phyloP scores from a whole-genome alignment of 2,888 invertebrate species.

The Drosophila mimetica region DNA sequence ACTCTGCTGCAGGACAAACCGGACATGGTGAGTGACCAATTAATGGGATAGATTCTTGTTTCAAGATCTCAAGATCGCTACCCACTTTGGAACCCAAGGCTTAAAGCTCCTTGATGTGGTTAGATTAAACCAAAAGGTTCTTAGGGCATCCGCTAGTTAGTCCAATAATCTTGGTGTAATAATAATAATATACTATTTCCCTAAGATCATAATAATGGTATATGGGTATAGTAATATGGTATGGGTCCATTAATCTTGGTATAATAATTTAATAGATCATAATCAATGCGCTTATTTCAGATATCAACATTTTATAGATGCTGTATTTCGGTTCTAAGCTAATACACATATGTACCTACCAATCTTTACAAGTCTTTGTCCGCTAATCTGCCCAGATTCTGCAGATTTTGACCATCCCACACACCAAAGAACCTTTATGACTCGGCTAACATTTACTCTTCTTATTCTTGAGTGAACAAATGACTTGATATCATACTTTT shows the following conservation, averaged over 20 bases:
- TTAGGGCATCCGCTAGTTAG: too few species aligned
- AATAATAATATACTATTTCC: too few species aligned
- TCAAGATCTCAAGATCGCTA: too few species aligned
- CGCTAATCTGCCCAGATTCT: background rate
- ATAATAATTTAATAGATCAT: too few species aligned
- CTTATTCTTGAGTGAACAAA: background rate
- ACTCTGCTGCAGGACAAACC: slow-evolving; percentile 90
- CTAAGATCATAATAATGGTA: too few species aligned
- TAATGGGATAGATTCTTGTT: background rate
- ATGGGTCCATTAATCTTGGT: too few species aligned
- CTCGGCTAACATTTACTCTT: background rate
- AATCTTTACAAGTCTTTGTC: background rate
- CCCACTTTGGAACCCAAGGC: too few species aligned
- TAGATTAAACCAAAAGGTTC: too few species aligned
- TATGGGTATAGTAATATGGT: too few species aligned
- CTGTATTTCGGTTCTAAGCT: background rate
- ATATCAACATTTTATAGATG: background rate
- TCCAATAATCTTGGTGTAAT: too few species aligned
- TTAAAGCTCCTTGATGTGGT: too few species aligned
- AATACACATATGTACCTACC: too few species aligned
- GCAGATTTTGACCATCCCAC: background rate
- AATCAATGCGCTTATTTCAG: background rate
- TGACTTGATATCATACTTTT: background rate
- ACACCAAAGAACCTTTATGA: background rate
- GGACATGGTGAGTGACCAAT: slow-evolving; percentile 85